Percentiles rank a stretch among this genome's conserved stretches.
These are phyloP conservation scores for Vanessa atalanta DNA, from an alignment of 1,140 invertebrate genomes.

Conservation along the genomic window DNA sequence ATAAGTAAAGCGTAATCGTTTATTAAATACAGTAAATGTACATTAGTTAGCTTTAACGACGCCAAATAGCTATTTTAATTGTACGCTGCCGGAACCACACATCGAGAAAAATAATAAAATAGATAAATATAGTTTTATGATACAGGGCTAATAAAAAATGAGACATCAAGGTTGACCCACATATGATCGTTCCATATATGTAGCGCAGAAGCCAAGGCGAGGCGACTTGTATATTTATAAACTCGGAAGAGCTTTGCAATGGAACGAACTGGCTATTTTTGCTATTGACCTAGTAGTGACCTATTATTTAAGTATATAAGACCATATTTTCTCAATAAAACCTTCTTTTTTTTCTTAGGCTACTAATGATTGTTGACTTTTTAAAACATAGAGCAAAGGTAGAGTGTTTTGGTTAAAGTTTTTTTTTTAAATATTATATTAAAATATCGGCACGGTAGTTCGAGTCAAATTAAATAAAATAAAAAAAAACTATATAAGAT, in stretches of 20 bases:
- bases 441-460: too few relatives aligned
- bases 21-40: too few relatives aligned
- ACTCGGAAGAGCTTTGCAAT: conserved; percentile 34
- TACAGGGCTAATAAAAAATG: neutral
- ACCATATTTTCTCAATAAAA: neutral
- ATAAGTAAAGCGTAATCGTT: too few relatives aligned
- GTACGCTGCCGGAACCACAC: neutral
- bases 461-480: too few relatives aligned
- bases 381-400: neutral
- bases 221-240: conserved; percentile 7
- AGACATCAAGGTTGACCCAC: conserved; percentile 21
- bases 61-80: too few relatives aligned
- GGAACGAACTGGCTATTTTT: conserved; percentile 7
- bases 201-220: conserved; percentile 18
- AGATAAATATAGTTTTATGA: neutral
- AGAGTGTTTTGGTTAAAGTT: too few relatives aligned
- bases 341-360: neutral
- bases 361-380: neutral
- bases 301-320: neutral
- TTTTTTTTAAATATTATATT: too few relatives aligned
- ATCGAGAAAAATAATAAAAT: neutral
- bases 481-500: too few relatives aligned
- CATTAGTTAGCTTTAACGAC: too few relatives aligned
- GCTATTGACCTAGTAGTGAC: conserved; percentile 25
- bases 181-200: conserved; percentile 20